Evolutionary conservation across 2,113 vertebrate genomes (phyloP).

Genomic region (Zosterops hypoxanthus): DNA sequence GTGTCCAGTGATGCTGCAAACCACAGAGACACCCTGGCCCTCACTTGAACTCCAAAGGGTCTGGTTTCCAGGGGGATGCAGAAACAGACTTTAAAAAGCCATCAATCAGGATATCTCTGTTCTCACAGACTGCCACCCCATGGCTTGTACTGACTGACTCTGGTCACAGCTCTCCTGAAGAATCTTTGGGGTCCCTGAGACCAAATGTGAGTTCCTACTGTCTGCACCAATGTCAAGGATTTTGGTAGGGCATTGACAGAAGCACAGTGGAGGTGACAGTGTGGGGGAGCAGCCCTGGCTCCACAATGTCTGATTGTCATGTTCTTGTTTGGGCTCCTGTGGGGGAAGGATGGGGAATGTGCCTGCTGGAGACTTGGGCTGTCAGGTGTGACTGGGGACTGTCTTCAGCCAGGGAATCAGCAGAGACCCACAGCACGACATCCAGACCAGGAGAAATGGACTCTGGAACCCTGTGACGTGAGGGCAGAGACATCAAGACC

Average conservation of each 20-base stretch:
- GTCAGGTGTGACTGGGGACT: not conserved
- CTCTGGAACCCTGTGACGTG: not conserved
- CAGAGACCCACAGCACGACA: not conserved
- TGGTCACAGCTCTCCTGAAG: not conserved
- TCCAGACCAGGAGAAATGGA: not conserved
- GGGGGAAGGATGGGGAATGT: not conserved
- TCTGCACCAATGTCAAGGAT: accelerated
- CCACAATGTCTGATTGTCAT: not conserved
- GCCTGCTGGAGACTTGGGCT: not conserved
- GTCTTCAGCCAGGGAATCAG: accelerated
- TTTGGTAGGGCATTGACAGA: not conserved
- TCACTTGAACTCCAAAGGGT: not conserved
- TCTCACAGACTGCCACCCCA: not conserved
- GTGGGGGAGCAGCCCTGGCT: not conserved
- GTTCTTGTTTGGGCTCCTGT: not conserved
- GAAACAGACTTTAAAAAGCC: not conserved
- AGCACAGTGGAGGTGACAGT: not conserved
- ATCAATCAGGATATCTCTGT: not conserved
- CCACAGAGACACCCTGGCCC: not conserved
- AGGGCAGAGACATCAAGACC: not conserved
- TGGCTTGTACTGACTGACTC: not conserved
- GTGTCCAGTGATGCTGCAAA: not conserved
- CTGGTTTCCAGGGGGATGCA: not conserved
- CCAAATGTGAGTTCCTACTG: not conserved
- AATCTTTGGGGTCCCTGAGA: not conserved